Evolutionary conservation across 2,113 vertebrate species (phyloP).

Genomic region (Proterorhinus semilunaris): DNA sequence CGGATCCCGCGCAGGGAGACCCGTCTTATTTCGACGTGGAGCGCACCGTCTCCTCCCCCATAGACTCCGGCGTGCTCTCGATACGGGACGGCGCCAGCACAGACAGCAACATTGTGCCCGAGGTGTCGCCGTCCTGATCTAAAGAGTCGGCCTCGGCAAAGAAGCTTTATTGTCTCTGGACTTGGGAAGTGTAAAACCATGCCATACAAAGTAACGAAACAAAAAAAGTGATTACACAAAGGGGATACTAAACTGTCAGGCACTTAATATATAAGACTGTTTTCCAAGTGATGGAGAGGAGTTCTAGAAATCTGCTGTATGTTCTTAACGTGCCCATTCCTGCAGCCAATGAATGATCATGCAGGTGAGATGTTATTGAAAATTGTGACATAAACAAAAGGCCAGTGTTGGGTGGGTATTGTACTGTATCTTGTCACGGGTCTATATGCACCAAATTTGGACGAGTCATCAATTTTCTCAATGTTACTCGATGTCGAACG

Average conservation of each 20-base stretch:
- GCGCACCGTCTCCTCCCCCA: conserved; percentile 70
- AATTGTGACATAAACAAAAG: background rate
- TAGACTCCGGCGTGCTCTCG: conserved; percentile 67
- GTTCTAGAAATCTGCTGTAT: conserved; percentile 32
- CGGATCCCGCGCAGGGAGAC: conserved; percentile 45
- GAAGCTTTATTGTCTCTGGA: conserved; percentile 37
- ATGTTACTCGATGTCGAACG: no score
- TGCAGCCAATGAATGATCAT: conserved; percentile 53
- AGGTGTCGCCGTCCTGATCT: conserved; percentile 77
- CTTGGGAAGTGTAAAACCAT: conserved; percentile 25
- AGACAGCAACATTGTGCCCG: conserved; percentile 81
- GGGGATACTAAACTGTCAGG: conserved; percentile 23
- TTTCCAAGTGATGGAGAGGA: conserved; percentile 33
- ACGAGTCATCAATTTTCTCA: no score
- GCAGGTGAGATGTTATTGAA: conserved; percentile 9
- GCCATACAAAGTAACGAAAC: conserved; percentile 17
- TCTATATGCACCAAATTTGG: background rate
- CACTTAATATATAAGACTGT: conserved; percentile 31
- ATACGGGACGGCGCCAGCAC: conserved; percentile 72
- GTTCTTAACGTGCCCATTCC: conserved; percentile 29
- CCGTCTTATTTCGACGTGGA: conserved; percentile 43
- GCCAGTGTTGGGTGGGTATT: background rate
- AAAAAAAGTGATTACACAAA: background rate
- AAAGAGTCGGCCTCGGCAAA: conserved; percentile 9
- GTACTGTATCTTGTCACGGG: background rate